phyloP scores from a whole-genome alignment of 2,888 invertebrate species.

The Erebia aethiops region DNA sequence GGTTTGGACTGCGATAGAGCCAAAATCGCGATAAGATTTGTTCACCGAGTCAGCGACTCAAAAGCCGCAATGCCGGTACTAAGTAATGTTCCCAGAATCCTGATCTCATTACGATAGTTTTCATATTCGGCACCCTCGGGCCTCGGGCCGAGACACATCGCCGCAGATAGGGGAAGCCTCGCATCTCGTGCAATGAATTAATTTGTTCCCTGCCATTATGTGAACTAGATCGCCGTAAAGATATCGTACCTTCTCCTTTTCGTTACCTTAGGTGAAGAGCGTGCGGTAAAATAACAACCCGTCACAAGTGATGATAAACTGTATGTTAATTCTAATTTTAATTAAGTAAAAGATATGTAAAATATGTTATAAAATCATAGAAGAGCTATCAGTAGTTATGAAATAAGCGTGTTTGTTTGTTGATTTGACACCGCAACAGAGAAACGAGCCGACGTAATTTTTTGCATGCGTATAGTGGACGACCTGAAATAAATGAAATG shows the following conservation, averaged over 20 bases:
- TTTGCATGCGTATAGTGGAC: no score
- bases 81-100: constrained; percentile 67
- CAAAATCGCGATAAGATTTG: constrained; percentile 59
- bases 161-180: constrained; percentile 56
- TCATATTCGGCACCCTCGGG: constrained; percentile 59
- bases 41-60: constrained; percentile 51
- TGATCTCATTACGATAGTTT: constrained; percentile 76
- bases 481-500: no score
- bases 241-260: constrained; percentile 49
- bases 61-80: constrained; percentile 56
- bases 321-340: no score
- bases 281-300: background rate
- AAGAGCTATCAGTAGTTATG: no score
- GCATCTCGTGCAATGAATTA: constrained; percentile 76
- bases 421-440: no score
- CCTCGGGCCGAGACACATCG: constrained; percentile 61
- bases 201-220: constrained; percentile 70
- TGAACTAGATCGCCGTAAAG: constrained; percentile 76
- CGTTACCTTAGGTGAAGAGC: constrained; percentile 49
- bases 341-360: no score
- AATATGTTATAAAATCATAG: no score
- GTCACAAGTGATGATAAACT: background rate
- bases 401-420: no score
- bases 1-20: constrained; percentile 49
- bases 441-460: no score